phyloP scores from a whole-genome alignment of 2,113 vertebrate species.

The Anseranas semipalmata region DNA sequence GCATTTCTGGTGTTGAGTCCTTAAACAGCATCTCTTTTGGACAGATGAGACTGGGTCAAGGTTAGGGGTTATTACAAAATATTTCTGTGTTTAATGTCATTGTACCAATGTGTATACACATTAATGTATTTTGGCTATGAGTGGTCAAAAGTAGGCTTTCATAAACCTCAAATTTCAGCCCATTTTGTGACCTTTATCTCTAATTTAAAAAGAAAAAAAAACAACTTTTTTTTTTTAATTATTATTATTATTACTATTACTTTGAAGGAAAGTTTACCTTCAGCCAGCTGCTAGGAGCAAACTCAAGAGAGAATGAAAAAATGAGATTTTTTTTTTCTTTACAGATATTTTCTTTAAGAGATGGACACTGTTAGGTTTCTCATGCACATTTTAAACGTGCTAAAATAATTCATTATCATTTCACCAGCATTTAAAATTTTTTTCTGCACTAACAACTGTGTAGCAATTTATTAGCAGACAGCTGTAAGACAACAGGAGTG shows the following conservation, averaged over 20 bases:
- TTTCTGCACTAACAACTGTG: not conserved
- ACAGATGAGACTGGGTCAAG: not conserved
- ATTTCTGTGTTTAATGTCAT: not conserved
- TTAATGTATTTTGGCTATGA: not conserved
- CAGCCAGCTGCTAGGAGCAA: not conserved
- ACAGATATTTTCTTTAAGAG: not conserved
- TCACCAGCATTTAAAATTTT: not conserved
- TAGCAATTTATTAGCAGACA: not conserved
- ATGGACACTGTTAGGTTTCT: rapidly evolving
- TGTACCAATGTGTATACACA: not conserved
- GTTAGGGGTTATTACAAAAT: not conserved
- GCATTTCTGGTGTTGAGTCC: not conserved
- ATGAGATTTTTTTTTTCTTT: not conserved
- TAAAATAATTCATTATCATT: not conserved
- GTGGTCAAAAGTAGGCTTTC: not conserved
- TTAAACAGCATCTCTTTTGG: not conserved
- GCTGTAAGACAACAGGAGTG: not conserved
- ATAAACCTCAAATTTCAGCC: not conserved
- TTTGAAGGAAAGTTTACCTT: not conserved
- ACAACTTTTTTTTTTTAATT: no score
- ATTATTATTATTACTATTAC: not conserved
- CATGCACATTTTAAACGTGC: not conserved
- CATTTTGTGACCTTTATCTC: not conserved
- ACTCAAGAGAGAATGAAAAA: not conserved
- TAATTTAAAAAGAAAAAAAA: not conserved